A percentile compares a stretch with the other conserved stretches of the same genome.
phyloP scores from a whole-genome alignment of 2,797 vertebrate genomes.

The Epinephelus coioides region DNA sequence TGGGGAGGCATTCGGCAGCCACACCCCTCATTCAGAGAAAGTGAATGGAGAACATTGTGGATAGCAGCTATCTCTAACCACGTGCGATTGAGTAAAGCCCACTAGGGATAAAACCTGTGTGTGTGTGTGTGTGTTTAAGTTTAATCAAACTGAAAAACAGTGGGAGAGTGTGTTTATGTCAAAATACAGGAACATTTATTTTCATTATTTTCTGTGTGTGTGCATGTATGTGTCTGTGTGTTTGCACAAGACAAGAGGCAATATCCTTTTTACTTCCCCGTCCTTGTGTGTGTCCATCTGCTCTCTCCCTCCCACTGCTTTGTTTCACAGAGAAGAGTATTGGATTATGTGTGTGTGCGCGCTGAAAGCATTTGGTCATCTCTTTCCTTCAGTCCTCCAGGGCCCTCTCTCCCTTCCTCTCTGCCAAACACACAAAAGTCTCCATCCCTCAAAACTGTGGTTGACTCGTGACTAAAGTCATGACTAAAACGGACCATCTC shows the following conservation, averaged over 20 bases:
- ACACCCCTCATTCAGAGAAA: constrained; percentile 84
- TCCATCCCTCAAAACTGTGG: constrained; percentile 44
- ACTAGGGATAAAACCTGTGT: constrained; percentile 7
- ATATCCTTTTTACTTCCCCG: constrained; percentile 34
- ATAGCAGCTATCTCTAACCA: constrained; percentile 29
- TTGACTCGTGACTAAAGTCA: constrained; percentile 49
- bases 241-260: constrained; percentile 33
- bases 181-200: constrained; percentile 17
- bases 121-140: not conserved
- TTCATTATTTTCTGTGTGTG: constrained; percentile 2
- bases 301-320: constrained; percentile 60
- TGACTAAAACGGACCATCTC: constrained; percentile 49
- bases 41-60: constrained; percentile 74
- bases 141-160: constrained; percentile 21
- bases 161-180: not conserved
- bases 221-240: constrained; percentile 3
- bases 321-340: constrained; percentile 49
- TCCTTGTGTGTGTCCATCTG: constrained; percentile 64
- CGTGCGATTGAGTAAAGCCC: constrained; percentile 29
- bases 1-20: constrained; percentile 68
- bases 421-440: constrained; percentile 22
- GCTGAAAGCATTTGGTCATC: constrained; percentile 50
- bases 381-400: constrained; percentile 30
- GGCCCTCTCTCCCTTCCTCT: not conserved
- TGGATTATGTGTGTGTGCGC: constrained; percentile 23